These are phyloP conservation scores for Panthera uncia DNA, from an alignment of 2,113 vertebrate genomes.

Conservation along the genomic window DNA sequence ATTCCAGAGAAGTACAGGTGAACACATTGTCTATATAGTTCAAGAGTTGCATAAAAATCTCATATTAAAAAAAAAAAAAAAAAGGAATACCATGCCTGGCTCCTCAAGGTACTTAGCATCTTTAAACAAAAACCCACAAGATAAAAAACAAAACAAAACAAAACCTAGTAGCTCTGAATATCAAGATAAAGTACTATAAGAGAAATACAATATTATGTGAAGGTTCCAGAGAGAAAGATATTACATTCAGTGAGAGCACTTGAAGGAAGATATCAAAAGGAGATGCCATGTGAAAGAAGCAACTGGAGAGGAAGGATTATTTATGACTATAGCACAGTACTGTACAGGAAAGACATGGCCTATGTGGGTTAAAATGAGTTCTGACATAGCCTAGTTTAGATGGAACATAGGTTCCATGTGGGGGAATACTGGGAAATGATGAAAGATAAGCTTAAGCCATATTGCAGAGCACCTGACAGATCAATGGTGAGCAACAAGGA, in stretches of 20 bases:
- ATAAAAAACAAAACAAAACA: neutral
- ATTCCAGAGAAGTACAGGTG: neutral
- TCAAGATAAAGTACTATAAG: neutral
- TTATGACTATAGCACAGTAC: slow-evolving; percentile 2
- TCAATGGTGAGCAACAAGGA: neutral
- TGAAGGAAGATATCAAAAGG: neutral
- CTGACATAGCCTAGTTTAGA: neutral
- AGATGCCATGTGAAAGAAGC: neutral
- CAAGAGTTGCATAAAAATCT: neutral
- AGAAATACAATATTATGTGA: neutral
- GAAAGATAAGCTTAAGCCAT: neutral
- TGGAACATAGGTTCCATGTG: neutral
- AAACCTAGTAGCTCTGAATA: neutral
- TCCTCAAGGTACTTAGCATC: neutral
- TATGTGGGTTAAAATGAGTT: neutral
- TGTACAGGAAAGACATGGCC: neutral
- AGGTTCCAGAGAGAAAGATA: neutral
- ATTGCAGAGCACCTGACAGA: neutral
- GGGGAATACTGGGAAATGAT: neutral
- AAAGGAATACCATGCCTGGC: neutral
- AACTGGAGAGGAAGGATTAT: neutral
- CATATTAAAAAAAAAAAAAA: neutral
- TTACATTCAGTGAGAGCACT: neutral
- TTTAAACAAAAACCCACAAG: slow-evolving; percentile 31
- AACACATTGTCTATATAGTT: neutral